These are phyloP conservation scores for Trichoplusia ni DNA, from an alignment of 1,140 invertebrate genomes.

Conservation along the genomic window DNA sequence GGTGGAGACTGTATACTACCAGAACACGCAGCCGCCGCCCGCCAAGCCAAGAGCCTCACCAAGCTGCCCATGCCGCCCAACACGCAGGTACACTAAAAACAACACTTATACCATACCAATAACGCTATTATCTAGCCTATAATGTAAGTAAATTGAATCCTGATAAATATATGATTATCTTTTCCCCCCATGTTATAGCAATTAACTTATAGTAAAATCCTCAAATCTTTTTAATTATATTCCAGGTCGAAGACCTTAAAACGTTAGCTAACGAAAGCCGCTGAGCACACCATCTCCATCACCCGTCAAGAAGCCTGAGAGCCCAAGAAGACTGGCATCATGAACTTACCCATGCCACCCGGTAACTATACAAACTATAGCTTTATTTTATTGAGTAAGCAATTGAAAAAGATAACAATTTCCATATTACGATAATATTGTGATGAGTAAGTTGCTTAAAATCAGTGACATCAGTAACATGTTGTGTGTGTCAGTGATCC, in stretches of 20 bases:
- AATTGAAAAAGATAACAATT: too few species aligned
- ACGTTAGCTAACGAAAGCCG: constrained; percentile 85
- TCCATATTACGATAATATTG: background rate
- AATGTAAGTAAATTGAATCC: too few species aligned
- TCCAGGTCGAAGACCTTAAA: constrained; percentile 88
- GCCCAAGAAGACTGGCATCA: constrained; percentile 85
- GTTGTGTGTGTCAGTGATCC: constrained; percentile 81
- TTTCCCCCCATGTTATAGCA: too few species aligned
- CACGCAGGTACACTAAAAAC: constrained; percentile 82
- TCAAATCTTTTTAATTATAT: constrained; percentile 19
- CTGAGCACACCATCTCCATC: constrained; percentile 83
- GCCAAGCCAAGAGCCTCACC: constrained; percentile 84
- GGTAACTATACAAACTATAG: too few species aligned
- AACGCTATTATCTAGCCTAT: too few species aligned
- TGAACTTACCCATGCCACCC: constrained; percentile 94
- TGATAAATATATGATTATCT: too few species aligned
- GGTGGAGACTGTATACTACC: constrained; percentile 69
- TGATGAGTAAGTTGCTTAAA: background rate
- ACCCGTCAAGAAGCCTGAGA: constrained; percentile 77
- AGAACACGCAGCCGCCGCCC: constrained; percentile 66
- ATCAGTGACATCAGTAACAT: background rate
- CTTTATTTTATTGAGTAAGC: too few species aligned
- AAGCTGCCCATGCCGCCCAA: constrained; percentile 92
- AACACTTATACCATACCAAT: too few species aligned
- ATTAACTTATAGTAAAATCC: background rate